Base-by-base conservation (phyloP, 2,113 vertebrate species). In the Cepphus grylle region DNA sequence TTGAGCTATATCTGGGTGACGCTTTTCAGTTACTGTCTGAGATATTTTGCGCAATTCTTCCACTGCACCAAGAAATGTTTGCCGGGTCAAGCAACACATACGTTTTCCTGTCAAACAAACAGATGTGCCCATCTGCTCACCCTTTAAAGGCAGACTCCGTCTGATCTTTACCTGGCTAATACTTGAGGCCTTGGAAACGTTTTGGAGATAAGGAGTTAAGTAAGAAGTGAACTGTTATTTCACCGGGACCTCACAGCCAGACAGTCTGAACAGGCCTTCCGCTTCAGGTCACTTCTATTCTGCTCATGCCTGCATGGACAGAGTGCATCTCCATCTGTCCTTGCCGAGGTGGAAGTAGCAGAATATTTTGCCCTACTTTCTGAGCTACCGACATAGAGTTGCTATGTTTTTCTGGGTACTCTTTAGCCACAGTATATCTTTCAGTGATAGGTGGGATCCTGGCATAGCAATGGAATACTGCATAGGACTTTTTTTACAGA, bases 221-320 rank as follows among this genome's bases (percentile, higher is more conserved):
- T 76, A 76, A 72, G 30, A 81, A 92, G 49, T 43, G 20, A 74
- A 42, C 40, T 76, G 29, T 55, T 90, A 81, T 94, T 91, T 93
- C 56, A 83, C 36, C 0, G 0, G 56, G 52, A 90, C 78, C 55
- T 94, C 72, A 73, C 55, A 90, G 53, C 18, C n/a, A 87, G 91
- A 40, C 52, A 70, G 42, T 71, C 82, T 77, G 93, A 95, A 36
- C 81, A 91, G 67, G 32, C 81, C 84, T 96, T 85, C 94, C 95
- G 91, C 81, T 97, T 82, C 71, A 95, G 94, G 93, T 95, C 95
- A 94, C 87, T 96, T 94, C 78, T 94, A 82, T 86, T 89, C 84
- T 83, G 58, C 85, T 95, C 82, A 70, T 94, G 79, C 72, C 73
- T 96, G 62, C 76, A 29, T 27, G 20, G 65, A 29, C n/a, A 94